Evolutionary conservation across 2,888 invertebrate species (phyloP), one percentile per base, ranked within the genome.

Genomic region (Melanophora roralis): DNA sequence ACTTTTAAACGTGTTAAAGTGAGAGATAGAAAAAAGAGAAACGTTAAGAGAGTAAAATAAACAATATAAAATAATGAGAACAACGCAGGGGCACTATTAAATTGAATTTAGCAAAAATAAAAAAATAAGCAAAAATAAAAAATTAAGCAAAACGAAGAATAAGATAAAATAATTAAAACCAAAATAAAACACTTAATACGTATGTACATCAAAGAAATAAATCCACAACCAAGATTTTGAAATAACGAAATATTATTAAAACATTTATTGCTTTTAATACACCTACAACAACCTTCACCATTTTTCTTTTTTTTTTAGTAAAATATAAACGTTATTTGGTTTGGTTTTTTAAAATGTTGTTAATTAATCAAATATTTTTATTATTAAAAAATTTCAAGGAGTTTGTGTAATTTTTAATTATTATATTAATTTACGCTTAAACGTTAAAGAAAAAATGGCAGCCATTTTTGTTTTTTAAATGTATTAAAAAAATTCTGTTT

Each of bases 301-400:
- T 53, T 43, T 68, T 43, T 14, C 68, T n/a, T 47, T 49, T 32
- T 34, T 14, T 67, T 73, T 45, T 7, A 62, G 68, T 49, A 51
- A 80, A 75, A 62, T 69, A 76, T 72, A 62, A 74, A 65, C 51
- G 21, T 60, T 71, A 27, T 64, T 59, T 59, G 38, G 38, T 73
- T 78, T 80, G 34, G 62, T 80, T 80, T 80, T 64, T 76, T 64
- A 23, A 76, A 80, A 76, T 76, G 62, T 67, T 76, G 72, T 80
- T 80, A 80, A 80, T 80, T 73, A 76, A 80, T 80, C 80, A 80
- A 73, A 64, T 80, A 68, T 80, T 65, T 79, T 79, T 80, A 80
- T 80, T 80, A 78, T 69, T 72, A 67, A 60, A 64, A 57, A 69
- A 69, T 57, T 45, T 68, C 47, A 57, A 68, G 12, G 34, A 43